Evolutionary conservation across 2,888 invertebrate species (phyloP).

Genomic region (Hirtodrosophila alboralis): DNA sequence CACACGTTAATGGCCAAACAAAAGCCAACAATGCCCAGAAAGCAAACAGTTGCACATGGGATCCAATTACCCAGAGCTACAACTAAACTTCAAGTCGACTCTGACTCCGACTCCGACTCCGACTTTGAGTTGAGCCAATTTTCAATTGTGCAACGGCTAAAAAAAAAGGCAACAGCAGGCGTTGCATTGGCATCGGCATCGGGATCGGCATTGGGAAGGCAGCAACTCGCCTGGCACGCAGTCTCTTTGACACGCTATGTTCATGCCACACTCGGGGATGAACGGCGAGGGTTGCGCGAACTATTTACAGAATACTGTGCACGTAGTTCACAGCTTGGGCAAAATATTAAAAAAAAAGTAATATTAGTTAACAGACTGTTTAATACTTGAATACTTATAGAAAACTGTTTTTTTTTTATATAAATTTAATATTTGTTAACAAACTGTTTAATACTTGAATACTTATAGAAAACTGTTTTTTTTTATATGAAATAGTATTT

Average conservation of each 20-base stretch:
- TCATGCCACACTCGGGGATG: conserved; percentile 39
- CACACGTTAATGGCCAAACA: conserved; percentile 57
- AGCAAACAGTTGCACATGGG: conserved; percentile 75
- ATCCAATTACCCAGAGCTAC: conserved; percentile 68
- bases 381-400: no score
- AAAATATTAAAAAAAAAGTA: no score
- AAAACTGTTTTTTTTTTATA: no score
- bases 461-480: no score
- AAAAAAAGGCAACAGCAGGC: conserved; percentile 72
- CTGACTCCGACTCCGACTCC: conserved; percentile 2
- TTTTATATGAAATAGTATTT: no score
- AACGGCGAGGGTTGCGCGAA: conserved; percentile 37
- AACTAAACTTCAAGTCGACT: conserved; percentile 13
- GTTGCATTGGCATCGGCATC: conserved; percentile 33
- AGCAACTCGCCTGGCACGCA: conserved; percentile 51
- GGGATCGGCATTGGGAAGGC: conserved; percentile 8
- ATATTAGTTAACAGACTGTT: no score
- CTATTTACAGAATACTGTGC: no score
- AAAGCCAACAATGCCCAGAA: conserved; percentile 39
- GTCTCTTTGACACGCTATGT: conserved; percentile 52
- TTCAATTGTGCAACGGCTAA: conserved; percentile 65
- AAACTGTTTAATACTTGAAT: no score
- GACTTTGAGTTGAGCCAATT: conserved; percentile 62
- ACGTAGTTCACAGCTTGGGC: no score
- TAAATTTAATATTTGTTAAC: no score